Conservation (phyloP, 2,888 invertebrate genomes). For the Nemurella pictetii region DNA sequence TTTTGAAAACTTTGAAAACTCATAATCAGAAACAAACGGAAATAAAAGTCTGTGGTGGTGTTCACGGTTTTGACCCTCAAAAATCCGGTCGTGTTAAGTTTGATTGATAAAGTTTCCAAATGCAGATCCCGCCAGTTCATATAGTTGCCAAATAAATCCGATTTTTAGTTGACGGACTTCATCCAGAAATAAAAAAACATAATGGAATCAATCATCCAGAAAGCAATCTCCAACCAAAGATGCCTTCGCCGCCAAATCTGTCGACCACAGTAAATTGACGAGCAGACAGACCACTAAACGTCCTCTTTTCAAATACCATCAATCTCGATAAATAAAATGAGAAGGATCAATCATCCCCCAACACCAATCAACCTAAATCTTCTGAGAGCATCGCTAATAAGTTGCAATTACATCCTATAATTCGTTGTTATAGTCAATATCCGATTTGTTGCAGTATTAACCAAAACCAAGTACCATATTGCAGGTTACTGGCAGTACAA, state of each 20-base stretch:
- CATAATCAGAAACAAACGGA: too few relatives aligned
- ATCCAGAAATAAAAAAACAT: background rate
- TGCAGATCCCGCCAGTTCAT: too few relatives aligned
- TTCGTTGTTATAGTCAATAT: too few relatives aligned
- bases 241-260: background rate
- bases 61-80: too few relatives aligned
- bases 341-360: background rate
- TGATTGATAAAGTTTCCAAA: too few relatives aligned
- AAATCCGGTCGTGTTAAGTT: too few relatives aligned
- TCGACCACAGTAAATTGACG: background rate
- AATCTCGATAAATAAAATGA: background rate
- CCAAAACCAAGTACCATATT: background rate
- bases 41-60: too few relatives aligned
- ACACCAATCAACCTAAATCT: background rate
- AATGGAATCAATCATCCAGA: background rate
- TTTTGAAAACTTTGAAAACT: too few relatives aligned
- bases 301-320: background rate
- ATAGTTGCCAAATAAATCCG: too few relatives aligned
- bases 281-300: background rate
- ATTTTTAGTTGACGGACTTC: background rate
- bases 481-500: too few relatives aligned
- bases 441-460: too few relatives aligned
- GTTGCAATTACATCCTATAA: background rate
- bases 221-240: background rate
- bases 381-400: background rate